phyloP scores from a whole-genome alignment of 2,888 invertebrate species.

The Dichetophora obliterata region DNA sequence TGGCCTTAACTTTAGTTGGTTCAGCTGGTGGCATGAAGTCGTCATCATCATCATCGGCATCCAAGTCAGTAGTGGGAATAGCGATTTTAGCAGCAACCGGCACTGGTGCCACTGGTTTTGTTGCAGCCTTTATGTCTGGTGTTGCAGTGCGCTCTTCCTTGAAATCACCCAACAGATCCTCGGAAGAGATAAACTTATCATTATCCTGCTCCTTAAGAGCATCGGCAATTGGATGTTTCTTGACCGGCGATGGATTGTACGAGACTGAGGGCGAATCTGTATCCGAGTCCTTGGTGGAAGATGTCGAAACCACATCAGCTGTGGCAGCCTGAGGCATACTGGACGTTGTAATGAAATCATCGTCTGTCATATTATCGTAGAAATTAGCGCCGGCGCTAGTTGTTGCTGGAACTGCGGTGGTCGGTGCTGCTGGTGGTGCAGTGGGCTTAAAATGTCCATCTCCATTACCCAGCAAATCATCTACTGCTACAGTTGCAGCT shows the following conservation, averaged over 20 bases:
- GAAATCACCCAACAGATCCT: slow-evolving; percentile 67
- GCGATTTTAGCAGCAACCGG: neutral
- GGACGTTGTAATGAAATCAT: slow-evolving; percentile 45
- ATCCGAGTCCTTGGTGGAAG: slow-evolving; percentile 63
- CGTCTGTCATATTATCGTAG: slow-evolving; percentile 49
- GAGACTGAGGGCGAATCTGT: slow-evolving; percentile 67
- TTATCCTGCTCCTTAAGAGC: slow-evolving; percentile 68
- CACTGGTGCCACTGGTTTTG: slow-evolving; percentile 30
- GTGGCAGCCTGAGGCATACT: slow-evolving; percentile 45
- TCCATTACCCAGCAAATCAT: slow-evolving; percentile 38
- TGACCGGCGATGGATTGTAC: slow-evolving; percentile 67
- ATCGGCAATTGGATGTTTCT: slow-evolving; percentile 62
- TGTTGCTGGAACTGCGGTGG: slow-evolving; percentile 28
- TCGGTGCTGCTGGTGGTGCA: slow-evolving; percentile 46
- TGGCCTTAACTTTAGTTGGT: slow-evolving; percentile 22
- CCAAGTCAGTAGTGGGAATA: slow-evolving; percentile 60
- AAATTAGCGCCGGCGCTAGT: slow-evolving; percentile 40
- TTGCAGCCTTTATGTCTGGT: slow-evolving; percentile 51
- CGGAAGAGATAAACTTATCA: slow-evolving; percentile 69
- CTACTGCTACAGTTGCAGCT: slow-evolving; percentile 29
- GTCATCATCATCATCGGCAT: slow-evolving; percentile 56
- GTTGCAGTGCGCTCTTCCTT: slow-evolving; percentile 63
- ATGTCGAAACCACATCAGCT: slow-evolving; percentile 32
- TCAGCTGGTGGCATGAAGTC: slow-evolving; percentile 43
- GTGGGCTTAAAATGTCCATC: slow-evolving; percentile 44